A percentile compares a stretch with the other conserved stretches of the same genome.
Conservation (phyloP, 2,888 invertebrate genomes). For the Blera fallax region DNA sequence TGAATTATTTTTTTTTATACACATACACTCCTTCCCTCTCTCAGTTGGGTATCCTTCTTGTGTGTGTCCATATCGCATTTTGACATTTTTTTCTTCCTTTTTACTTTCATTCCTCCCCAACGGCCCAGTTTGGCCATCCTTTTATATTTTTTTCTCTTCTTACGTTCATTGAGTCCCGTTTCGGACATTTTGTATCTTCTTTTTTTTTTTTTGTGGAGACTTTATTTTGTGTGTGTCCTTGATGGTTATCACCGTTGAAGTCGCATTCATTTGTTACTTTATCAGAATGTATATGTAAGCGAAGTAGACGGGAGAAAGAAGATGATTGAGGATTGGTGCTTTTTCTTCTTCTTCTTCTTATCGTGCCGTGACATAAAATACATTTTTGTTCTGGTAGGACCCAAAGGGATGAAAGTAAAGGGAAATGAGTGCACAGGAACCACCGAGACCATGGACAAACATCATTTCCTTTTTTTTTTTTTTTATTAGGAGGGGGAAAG, state of each 20-base stretch:
- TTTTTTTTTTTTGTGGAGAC: background rate
- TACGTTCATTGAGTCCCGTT: conserved; percentile 42
- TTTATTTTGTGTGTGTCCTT: conserved; percentile 32
- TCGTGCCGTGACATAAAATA: conserved; percentile 64
- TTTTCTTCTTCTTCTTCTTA: conserved; percentile 57
- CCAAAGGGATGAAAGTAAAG: conserved; percentile 39
- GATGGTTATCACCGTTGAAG: conserved; percentile 59
- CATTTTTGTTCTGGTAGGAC: conserved; percentile 39
- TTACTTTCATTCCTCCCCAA: conserved; percentile 28
- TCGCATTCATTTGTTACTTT: conserved; percentile 58
- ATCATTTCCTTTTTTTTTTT: conserved; percentile 36
- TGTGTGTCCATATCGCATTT: conserved; percentile 29
- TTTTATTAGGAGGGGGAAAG: background rate
- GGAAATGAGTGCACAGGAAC: conserved; percentile 46
- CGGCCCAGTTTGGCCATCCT: conserved; percentile 5
- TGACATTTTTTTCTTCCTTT: conserved; percentile 7
- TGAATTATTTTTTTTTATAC: conserved; percentile 38
- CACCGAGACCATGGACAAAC: conserved; percentile 55
- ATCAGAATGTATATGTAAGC: conserved; percentile 1
- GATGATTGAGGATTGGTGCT: conserved; percentile 63
- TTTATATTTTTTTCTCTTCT: conserved; percentile 17
- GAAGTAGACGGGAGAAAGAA: background rate
- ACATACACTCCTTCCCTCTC: background rate
- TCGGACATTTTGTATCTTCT: conserved; percentile 9
- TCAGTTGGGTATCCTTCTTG: background rate